These are phyloP conservation scores for Cephonodes hylas DNA, from an alignment of 2,888 invertebrate species.

Conservation along the genomic window DNA sequence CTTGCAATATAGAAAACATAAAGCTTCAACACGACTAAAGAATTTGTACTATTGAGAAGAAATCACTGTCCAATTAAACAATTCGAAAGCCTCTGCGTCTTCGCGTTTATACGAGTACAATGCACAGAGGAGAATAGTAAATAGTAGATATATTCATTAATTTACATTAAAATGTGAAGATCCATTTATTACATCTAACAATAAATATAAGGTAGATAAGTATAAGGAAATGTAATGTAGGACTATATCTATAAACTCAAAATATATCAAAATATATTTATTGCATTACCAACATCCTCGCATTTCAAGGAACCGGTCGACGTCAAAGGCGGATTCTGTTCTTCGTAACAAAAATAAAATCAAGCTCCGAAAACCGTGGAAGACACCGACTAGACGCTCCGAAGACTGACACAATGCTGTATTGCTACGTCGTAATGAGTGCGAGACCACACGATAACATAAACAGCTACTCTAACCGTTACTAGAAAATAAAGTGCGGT, in stretches of 20 bases:
- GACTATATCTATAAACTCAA: slow-evolving; percentile 1
- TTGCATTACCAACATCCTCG: not conserved
- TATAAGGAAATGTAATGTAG: slow-evolving; percentile 5
- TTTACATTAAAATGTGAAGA: not conserved
- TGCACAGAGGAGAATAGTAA: not conserved
- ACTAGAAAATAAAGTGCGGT: not conserved
- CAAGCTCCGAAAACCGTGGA: slow-evolving; percentile 39
- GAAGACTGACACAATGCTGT: slow-evolving; percentile 9
- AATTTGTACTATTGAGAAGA: slow-evolving; percentile 71
- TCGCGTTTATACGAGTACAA: not conserved
- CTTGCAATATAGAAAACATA: slow-evolving; percentile 50
- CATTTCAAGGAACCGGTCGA: not conserved
- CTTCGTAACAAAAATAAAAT: slow-evolving; percentile 14
- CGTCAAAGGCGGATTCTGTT: not conserved
- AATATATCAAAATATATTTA: not conserved
- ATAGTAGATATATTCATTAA: not conserved
- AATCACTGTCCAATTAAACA: slow-evolving; percentile 52
- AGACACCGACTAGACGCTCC: slow-evolving; percentile 49
- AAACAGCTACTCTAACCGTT: slow-evolving; percentile 5
- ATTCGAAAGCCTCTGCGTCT: slow-evolving; percentile 26
- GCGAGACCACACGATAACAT: slow-evolving; percentile 1
- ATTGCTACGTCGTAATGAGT: not conserved
- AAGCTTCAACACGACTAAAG: slow-evolving; percentile 62
- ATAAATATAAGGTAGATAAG: slow-evolving; percentile 1
- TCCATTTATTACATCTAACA: not conserved